Evolutionary conservation across 2,888 invertebrate species (phyloP).

Genomic region (Nasonia oneida): DNA sequence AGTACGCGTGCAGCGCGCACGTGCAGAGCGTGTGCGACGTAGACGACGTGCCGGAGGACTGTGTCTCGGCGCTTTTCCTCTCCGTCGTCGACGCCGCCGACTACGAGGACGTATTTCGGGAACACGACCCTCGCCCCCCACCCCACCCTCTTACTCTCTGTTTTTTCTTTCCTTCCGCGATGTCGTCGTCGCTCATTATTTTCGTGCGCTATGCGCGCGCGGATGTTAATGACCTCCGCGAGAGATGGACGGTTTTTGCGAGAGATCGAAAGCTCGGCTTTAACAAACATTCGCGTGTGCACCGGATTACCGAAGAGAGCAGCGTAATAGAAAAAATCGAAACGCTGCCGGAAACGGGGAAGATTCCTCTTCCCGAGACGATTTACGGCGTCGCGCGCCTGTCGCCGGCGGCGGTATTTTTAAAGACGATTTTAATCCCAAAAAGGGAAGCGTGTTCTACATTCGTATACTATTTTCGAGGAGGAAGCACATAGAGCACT

Average conservation of each 20-base stretch:
- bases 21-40: background rate
- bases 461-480: background rate
- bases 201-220: constrained; percentile 8
- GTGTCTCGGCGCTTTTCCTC: background rate
- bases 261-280: background rate
- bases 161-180: constrained; percentile 14
- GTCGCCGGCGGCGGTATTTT: background rate
- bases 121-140: background rate
- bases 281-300: no score
- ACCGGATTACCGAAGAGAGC: no score
- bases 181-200: constrained; percentile 27
- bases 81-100: background rate
- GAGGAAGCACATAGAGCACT: background rate
- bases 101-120: background rate
- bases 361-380: background rate
- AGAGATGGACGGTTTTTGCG: background rate
- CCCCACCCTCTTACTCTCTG: background rate
- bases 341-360: constrained; percentile 34
- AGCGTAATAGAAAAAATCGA: background rate
- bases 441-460: background rate
- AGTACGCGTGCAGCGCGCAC: background rate
- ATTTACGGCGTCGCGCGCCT: background rate
- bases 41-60: background rate
- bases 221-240: background rate
- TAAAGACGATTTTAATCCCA: background rate